A percentile compares a stretch with the other conserved stretches of the same genome.
phyloP scores from a whole-genome alignment of 2,888 invertebrate species.

The Matsumyia berberina region DNA sequence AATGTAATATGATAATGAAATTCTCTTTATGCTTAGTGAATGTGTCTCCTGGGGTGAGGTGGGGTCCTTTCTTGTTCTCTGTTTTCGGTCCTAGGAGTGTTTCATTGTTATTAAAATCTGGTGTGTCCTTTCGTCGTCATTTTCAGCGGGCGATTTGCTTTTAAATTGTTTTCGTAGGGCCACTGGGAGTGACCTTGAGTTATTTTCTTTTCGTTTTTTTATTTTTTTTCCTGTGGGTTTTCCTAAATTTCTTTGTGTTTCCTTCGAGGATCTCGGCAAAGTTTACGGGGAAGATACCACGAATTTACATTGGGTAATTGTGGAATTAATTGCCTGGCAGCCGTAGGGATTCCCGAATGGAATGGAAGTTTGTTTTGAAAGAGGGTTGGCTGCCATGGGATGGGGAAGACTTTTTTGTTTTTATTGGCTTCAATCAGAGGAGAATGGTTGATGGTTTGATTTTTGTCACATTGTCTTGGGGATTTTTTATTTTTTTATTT shows the following conservation, averaged over 20 bases:
- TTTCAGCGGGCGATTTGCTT: slow-evolving; percentile 60
- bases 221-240: slow-evolving; percentile 11
- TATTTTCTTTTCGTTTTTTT: slow-evolving; percentile 13
- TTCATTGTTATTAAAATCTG: slow-evolving; percentile 71
- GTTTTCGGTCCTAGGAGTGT: slow-evolving; percentile 23
- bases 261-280: not conserved
- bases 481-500: no score
- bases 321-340: slow-evolving; percentile 62
- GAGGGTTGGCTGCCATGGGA: not conserved
- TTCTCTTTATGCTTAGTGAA: slow-evolving; percentile 61
- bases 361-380: slow-evolving; percentile 42
- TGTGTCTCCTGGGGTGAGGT: slow-evolving; percentile 42
- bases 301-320: slow-evolving; percentile 64
- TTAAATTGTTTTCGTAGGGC: slow-evolving; percentile 70
- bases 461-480: slow-evolving; percentile 30
- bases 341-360: slow-evolving; percentile 47
- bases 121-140: slow-evolving; percentile 49
- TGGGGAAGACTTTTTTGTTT: slow-evolving; percentile 13
- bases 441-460: slow-evolving; percentile 27
- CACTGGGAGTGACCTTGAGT: slow-evolving; percentile 58
- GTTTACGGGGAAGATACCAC: slow-evolving; percentile 6
- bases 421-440: slow-evolving; percentile 50
- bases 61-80: slow-evolving; percentile 27
- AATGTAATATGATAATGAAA: slow-evolving; percentile 66
- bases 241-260: slow-evolving; percentile 6